These are phyloP conservation scores for Dascyllus trimaculatus DNA, from an alignment of 2,113 vertebrate genomes.

Conservation along the genomic window DNA sequence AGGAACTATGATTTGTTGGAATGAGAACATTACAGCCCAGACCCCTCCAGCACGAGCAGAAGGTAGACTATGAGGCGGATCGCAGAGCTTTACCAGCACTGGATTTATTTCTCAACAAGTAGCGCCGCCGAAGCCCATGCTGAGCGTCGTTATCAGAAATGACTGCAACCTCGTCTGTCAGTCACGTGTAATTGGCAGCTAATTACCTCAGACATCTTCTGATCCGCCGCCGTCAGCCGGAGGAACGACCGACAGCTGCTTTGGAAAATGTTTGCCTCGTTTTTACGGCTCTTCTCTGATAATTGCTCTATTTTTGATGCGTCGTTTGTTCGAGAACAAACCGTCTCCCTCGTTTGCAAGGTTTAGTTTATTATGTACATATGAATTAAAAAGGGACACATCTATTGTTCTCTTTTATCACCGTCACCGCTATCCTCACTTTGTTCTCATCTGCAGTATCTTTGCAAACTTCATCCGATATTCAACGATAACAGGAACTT, in stretches of 20 bases:
- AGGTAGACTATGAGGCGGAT: too few species aligned
- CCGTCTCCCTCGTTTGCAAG: neutral
- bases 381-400: slow-evolving; percentile 6
- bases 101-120: neutral
- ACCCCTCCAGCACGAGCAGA: too few species aligned
- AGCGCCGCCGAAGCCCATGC: neutral
- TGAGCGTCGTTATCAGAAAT: slow-evolving; percentile 19
- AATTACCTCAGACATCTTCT: slow-evolving; percentile 31
- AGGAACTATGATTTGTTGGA: slow-evolving; percentile 5
- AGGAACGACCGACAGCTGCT: slow-evolving; percentile 32
- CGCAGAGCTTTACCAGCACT: neutral
- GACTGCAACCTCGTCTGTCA: slow-evolving; percentile 39
- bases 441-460: slow-evolving; percentile 18
- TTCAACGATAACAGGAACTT: slow-evolving; percentile 15
- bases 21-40: neutral
- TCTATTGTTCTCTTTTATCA: slow-evolving; percentile 8
- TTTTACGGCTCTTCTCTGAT: slow-evolving; percentile 2
- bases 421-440: neutral
- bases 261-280: slow-evolving; percentile 21
- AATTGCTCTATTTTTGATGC: slow-evolving; percentile 8
- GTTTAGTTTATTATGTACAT: neutral
- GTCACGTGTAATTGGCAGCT: slow-evolving; percentile 36
- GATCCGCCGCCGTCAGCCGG: slow-evolving; percentile 19
- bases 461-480: slow-evolving; percentile 9
- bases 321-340: slow-evolving; percentile 19